Evolutionary conservation across 2,888 invertebrate species (phyloP).

Genomic region (Lasioglossum zephyrum): DNA sequence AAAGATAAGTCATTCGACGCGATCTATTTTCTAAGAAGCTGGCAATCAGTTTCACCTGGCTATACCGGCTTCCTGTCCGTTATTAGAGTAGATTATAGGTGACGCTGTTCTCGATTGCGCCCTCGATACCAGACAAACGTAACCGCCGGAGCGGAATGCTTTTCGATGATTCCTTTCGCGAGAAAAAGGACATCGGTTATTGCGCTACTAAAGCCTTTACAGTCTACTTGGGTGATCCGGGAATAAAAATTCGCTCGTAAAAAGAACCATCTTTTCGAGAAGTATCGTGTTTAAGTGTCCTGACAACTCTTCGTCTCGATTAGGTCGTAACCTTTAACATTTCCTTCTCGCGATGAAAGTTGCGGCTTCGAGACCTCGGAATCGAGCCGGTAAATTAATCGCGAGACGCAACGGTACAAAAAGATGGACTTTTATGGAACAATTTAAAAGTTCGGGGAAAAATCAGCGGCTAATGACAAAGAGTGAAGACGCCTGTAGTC

Average conservation of each 20-base stretch:
- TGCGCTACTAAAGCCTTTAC: slow-evolving; percentile 30
- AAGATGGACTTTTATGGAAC: not conserved
- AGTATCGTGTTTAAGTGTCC: not conserved
- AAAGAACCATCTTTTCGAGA: not conserved
- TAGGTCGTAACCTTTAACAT: not conserved
- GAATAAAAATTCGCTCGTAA: slow-evolving; percentile 11
- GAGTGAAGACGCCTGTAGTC: not conserved
- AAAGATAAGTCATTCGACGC: slow-evolving; percentile 26
- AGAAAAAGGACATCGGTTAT: slow-evolving; percentile 36
- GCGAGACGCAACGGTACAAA: not conserved
- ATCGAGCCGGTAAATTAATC: not conserved
- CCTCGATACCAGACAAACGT: slow-evolving; percentile 52
- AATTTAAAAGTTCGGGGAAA: not conserved
- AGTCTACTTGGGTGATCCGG: not conserved
- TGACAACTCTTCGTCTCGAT: not conserved
- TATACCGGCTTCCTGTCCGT: slow-evolving; percentile 59
- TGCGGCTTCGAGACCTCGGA: not conserved
- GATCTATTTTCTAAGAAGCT: slow-evolving; percentile 68
- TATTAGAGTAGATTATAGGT: slow-evolving; percentile 76
- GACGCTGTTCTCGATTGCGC: slow-evolving; percentile 61
- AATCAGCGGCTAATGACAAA: not conserved
- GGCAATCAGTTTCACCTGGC: slow-evolving; percentile 66
- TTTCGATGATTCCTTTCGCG: slow-evolving; percentile 51
- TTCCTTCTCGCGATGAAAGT: not conserved
- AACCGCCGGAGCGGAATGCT: slow-evolving; percentile 34